Evolutionary conservation across 2,797 vertebrate species (phyloP), one percentile per base, ranked within the genome.

Genomic region (Cichlasoma orientale): DNA sequence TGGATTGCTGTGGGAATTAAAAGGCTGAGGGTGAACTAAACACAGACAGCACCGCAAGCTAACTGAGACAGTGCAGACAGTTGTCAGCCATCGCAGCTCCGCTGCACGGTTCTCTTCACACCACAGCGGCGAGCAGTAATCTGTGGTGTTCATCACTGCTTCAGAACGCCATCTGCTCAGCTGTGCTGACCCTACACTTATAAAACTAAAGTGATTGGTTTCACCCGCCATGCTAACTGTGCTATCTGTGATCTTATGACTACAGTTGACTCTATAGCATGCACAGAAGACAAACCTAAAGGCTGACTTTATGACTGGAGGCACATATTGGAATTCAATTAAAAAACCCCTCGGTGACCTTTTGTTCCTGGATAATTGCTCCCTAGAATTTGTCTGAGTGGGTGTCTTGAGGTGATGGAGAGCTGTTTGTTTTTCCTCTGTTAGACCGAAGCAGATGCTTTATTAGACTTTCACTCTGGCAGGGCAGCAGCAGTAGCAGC

Each of bases 281-380:
- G 81, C 81, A 56, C 23, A 72, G 61, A 87, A 88, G 77, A 61
- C 89, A 58, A 85, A 84, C 79, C 84, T 73, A 77, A 83, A 83
- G 88, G 87, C 88, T 85, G 92, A 81, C 93, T 93, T 59, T 88
- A 94, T 91, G 88, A 95, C 94, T 92, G 25, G 79, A 94, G 91
- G 93, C 93, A 94, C 94, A 93, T 95, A 94, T 92, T 93, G 95
- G 95, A 96, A 96, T 97, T 97, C 96, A 96, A 93, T 97, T 95
- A 94, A 94, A 94, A 47, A 94, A 79, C 87, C 92, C 90, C 93
- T 92, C 92, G 57, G 82, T 94, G 95, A 95, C 95, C 95, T 96
- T 94, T 93, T 92, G 92, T 95, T 96, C 91, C 77, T 57, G 93
- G 94, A 92, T 95, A 96, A 96, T 97, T 96, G 94, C 94, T 96